A percentile compares a stretch with the other conserved stretches of the same genome.
Conservation (phyloP, 1,140 invertebrate genomes). For the Amyelois transitella region DNA sequence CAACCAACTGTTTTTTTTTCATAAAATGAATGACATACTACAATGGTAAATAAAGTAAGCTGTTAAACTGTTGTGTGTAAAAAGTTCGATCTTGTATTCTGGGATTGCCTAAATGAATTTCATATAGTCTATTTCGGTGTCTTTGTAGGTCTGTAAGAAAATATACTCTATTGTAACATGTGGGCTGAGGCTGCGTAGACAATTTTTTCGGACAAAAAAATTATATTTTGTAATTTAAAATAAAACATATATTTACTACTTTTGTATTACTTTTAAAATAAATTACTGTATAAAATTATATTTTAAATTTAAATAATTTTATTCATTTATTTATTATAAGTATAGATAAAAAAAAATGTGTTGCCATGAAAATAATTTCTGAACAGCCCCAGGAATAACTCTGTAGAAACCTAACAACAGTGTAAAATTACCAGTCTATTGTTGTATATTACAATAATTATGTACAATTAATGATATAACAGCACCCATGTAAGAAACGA, state of each 20-base stretch:
- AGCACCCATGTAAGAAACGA: slow-evolving; percentile 68
- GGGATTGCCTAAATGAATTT: slow-evolving; percentile 71
- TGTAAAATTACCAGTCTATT: slow-evolving; percentile 73
- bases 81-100: slow-evolving; percentile 74
- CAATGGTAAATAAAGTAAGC: slow-evolving; percentile 48
- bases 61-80: slow-evolving; percentile 65
- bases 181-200: slow-evolving; percentile 31
- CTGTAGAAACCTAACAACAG: slow-evolving; percentile 72
- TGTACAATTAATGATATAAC: slow-evolving; percentile 71
- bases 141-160: slow-evolving; percentile 62
- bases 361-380: not conserved
- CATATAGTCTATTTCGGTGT: slow-evolving; percentile 66
- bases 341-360: not conserved
- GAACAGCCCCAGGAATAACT: slow-evolving; percentile 46
- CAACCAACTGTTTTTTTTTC: slow-evolving; percentile 61
- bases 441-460: slow-evolving; percentile 71
- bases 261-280: not conserved
- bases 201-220: slow-evolving; percentile 12
- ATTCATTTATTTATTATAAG: not conserved
- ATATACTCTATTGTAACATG: slow-evolving; percentile 71
- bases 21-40: slow-evolving; percentile 31
- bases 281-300: not conserved
- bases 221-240: not conserved
- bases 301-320: not conserved
- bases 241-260: not conserved